phyloP scores from a whole-genome alignment of 64 coral and sea anemone species.

The Montipora sp. region DNA sequence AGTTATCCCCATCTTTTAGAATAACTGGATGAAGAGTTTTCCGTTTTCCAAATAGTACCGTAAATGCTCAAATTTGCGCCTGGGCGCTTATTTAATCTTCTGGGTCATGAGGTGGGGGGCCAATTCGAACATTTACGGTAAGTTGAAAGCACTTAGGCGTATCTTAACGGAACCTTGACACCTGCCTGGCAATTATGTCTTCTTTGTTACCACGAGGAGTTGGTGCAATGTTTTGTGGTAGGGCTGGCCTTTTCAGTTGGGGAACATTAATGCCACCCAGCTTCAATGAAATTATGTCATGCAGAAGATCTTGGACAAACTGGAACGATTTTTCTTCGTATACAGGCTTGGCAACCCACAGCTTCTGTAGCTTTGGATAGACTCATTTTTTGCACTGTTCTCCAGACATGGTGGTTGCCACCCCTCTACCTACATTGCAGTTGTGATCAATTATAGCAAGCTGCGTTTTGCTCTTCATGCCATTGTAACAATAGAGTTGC shows the following conservation, averaged over 20 bases:
- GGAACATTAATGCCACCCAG: constrained; percentile 17
- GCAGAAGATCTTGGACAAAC: constrained; percentile 14
- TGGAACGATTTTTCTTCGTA: constrained; percentile 9
- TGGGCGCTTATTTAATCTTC: neutral
- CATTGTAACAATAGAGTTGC: constrained; percentile 59
- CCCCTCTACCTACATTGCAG: constrained; percentile 17
- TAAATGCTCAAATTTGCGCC: neutral
- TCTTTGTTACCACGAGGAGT: constrained; percentile 31
- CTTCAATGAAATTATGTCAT: neutral
- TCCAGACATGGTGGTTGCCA: constrained; percentile 32
- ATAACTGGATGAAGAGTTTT: neutral
- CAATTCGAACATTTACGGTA: neutral
- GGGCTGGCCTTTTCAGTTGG: constrained; percentile 8
- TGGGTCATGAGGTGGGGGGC: neutral
- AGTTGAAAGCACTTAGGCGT: neutral
- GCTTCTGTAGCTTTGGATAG: constrained; percentile 34
- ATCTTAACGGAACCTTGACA: neutral
- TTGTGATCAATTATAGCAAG: constrained; percentile 6
- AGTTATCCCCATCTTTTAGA: neutral
- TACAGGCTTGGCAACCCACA: constrained; percentile 57
- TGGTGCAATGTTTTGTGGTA: constrained; percentile 18
- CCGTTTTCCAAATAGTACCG: neutral
- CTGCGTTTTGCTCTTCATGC: constrained; percentile 61
- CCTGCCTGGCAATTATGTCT: constrained; percentile 3
- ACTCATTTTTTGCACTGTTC: constrained; percentile 17